Evolutionary conservation across 1,140 invertebrate genomes (phyloP).

Genomic region (Drepana arcuata): DNA sequence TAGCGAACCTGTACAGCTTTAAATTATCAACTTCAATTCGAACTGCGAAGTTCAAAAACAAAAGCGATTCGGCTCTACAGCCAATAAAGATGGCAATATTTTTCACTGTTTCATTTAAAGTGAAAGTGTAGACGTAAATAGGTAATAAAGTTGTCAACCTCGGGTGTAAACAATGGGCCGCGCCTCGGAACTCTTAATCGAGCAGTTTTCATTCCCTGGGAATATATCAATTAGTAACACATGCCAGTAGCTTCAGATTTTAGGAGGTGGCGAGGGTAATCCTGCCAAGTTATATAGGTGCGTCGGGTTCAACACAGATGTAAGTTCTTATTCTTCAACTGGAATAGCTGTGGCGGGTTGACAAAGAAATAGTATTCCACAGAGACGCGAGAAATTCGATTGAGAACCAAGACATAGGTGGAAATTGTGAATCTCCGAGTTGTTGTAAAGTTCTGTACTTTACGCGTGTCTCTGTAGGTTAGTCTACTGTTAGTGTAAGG

Average conservation of each 20-base stretch:
- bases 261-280: conserved; percentile 32
- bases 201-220: conserved; percentile 42
- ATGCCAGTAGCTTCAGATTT: conserved; percentile 37
- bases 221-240: conserved; percentile 43
- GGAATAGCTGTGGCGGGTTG: conserved; percentile 7
- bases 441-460: conserved; percentile 7
- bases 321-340: conserved; percentile 17
- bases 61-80: conserved; percentile 10
- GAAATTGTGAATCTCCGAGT: conserved; percentile 2
- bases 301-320: conserved; percentile 13
- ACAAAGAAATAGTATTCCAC: conserved; percentile 3
- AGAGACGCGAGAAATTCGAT: conserved; percentile 3
- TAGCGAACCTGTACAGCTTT: conserved; percentile 11
- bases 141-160: conserved; percentile 5
- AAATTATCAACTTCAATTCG: conserved; percentile 17
- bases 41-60: conserved; percentile 12
- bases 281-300: conserved; percentile 26
- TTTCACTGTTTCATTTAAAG: conserved; percentile 1
- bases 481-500: too few relatives aligned
- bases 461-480: too few relatives aligned
- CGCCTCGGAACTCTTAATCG: conserved; percentile 19
- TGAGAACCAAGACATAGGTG: conserved; percentile 2
- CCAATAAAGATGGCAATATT: conserved; percentile 13
- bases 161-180: conserved; percentile 3
- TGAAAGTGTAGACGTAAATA: conserved; percentile 3